phyloP scores from a whole-genome alignment of 2,113 vertebrate species.

The Aleadryas rufinucha region DNA sequence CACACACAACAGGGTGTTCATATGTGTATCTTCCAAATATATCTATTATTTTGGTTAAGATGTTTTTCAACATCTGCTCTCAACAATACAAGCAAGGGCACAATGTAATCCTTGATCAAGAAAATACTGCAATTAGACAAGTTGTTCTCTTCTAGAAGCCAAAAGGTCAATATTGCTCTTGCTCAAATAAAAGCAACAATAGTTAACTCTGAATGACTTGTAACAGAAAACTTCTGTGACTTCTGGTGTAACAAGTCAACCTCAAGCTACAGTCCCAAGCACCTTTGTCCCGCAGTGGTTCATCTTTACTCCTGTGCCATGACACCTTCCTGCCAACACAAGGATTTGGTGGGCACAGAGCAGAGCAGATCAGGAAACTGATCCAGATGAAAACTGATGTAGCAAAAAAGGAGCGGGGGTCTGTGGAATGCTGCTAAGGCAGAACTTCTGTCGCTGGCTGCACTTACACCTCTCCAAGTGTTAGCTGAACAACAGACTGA shows the following conservation, averaged over 20 bases:
- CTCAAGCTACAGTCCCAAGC: not conserved
- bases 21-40: not conserved
- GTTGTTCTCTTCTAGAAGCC: not conserved
- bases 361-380: not conserved
- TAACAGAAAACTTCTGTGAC: not conserved
- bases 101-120: not conserved
- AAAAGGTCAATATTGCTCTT: not conserved
- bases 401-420: not conserved
- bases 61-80: not conserved
- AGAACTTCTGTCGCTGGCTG: not conserved
- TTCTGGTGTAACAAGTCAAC: not conserved
- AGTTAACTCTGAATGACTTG: not conserved
- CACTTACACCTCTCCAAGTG: not conserved
- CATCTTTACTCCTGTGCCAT: not conserved
- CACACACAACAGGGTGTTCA: not conserved
- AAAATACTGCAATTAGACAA: not conserved
- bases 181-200: not conserved
- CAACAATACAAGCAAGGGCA: not conserved
- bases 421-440: not conserved
- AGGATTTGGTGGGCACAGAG: not conserved
- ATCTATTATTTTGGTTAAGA: not conserved
- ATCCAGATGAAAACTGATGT: not conserved
- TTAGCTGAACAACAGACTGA: not conserved
- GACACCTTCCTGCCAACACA: not conserved
- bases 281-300: not conserved